Percentiles rank a stretch among this genome's conserved stretches.
phyloP scores from a whole-genome alignment of 2,113 vertebrate species.

The Narcine bancroftii region DNA sequence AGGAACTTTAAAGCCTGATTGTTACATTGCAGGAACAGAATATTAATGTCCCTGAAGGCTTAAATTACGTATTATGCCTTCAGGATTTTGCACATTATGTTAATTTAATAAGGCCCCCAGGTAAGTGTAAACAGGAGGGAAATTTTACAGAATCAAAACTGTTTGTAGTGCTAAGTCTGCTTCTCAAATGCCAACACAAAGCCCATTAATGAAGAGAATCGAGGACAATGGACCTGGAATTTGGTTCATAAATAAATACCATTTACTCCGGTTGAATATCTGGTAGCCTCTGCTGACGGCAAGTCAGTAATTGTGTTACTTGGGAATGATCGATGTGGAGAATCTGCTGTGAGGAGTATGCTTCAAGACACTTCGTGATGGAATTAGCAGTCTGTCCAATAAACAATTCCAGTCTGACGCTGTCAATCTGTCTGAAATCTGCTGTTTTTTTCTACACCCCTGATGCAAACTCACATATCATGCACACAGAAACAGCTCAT shows the following conservation, averaged over 20 bases:
- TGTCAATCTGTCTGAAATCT: not conserved
- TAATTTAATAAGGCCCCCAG: not conserved
- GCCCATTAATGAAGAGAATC: not conserved
- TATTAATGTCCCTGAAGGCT: not conserved
- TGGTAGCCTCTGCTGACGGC: not conserved
- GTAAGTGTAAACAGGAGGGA: not conserved
- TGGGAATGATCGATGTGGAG: not conserved
- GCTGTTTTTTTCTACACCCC: not conserved
- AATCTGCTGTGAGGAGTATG: not conserved
- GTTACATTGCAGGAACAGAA: not conserved
- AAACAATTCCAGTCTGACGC: not conserved
- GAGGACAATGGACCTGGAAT: not conserved
- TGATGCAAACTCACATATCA: constrained; percentile 14
- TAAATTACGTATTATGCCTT: not conserved
- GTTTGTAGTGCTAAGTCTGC: not conserved
- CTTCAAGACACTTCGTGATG: not conserved
- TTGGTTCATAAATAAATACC: not conserved
- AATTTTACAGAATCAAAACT: not conserved
- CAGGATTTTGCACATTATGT: not conserved
- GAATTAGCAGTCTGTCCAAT: not conserved
- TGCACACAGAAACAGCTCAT: not conserved
- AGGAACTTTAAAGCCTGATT: not conserved
- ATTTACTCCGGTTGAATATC: not conserved
- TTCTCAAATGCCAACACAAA: not conserved
- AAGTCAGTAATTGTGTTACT: not conserved